phyloP scores from a whole-genome alignment of 2,888 invertebrate species.

The Dasysyrphus tricinctus region DNA sequence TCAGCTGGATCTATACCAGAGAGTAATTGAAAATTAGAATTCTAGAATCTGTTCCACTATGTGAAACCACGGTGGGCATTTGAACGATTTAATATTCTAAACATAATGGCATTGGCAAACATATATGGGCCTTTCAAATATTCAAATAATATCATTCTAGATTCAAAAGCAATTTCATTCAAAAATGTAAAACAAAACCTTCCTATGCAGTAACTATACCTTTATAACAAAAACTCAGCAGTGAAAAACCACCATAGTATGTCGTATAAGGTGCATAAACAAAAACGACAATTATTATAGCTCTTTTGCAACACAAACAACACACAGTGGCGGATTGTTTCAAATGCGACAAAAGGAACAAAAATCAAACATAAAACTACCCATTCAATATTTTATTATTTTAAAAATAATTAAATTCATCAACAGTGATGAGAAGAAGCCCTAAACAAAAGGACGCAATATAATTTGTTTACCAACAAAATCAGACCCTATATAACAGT shows the following conservation, averaged over 20 bases:
- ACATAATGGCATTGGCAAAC: too few species aligned
- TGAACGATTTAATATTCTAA: too few species aligned
- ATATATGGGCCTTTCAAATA: too few species aligned
- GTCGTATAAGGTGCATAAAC: neutral
- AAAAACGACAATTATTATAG: constrained; percentile 20
- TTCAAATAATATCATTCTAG: too few species aligned
- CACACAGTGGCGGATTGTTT: constrained; percentile 52
- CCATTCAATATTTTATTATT: constrained; percentile 32
- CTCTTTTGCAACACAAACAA: constrained; percentile 19
- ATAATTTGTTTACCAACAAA: constrained; percentile 63
- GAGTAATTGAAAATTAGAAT: too few species aligned
- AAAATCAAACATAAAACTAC: constrained; percentile 13
- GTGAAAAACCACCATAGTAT: constrained; percentile 6
- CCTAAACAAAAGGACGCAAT: constrained; percentile 57
- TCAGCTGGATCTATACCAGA: too few species aligned
- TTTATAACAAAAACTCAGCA: constrained; percentile 14
- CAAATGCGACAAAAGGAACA: constrained; percentile 30
- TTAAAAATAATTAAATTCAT: constrained; percentile 19
- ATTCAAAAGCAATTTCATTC: constrained; percentile 9
- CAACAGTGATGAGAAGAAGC: constrained; percentile 45
- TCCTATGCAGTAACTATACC: too few species aligned
- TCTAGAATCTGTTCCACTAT: too few species aligned
- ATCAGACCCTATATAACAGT: constrained; percentile 36
- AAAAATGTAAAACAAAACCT: neutral
- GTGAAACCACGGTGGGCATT: too few species aligned